A percentile compares a stretch with the other conserved stretches of the same genome.
phyloP scores from a whole-genome alignment of 2,797 vertebrate genomes.

The Miichthys miiuy region DNA sequence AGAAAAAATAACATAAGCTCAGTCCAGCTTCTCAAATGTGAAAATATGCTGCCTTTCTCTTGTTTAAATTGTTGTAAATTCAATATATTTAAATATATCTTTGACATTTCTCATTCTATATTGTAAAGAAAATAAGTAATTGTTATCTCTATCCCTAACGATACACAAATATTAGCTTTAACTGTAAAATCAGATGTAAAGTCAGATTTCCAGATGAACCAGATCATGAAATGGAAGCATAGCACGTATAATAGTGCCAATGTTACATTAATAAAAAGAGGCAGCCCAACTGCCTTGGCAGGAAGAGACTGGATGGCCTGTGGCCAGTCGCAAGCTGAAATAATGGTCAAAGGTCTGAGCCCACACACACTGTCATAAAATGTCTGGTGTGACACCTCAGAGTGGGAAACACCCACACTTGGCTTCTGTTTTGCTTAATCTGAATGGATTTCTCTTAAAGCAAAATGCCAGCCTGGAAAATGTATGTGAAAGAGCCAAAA shows the following conservation, averaged over 20 bases:
- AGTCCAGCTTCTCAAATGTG: background rate
- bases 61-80: background rate
- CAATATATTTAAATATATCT: background rate
- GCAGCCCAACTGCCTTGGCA: slow-evolving; percentile 42
- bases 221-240: slow-evolving; percentile 16
- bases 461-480: slow-evolving; percentile 63
- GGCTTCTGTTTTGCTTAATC: slow-evolving; percentile 69
- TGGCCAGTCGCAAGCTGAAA: slow-evolving; percentile 51
- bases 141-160: background rate
- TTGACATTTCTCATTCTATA: background rate
- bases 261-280: slow-evolving; percentile 55
- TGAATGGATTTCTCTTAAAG: slow-evolving; percentile 74
- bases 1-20: background rate
- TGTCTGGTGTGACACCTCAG: slow-evolving; percentile 63
- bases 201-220: slow-evolving; percentile 1
- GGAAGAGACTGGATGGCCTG: slow-evolving; percentile 48
- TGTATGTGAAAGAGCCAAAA: slow-evolving; percentile 64
- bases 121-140: background rate
- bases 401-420: slow-evolving; percentile 68
- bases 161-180: background rate
- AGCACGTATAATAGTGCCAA: slow-evolving; percentile 10
- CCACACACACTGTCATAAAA: slow-evolving; percentile 69
- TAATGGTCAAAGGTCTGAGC: slow-evolving; percentile 71
- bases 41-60: background rate
- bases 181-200: slow-evolving; percentile 6